Percentiles rank a stretch among this genome's conserved stretches.
These are phyloP conservation scores for Numenius arquata DNA, from an alignment of 2,113 vertebrate genomes.

Conservation along the genomic window DNA sequence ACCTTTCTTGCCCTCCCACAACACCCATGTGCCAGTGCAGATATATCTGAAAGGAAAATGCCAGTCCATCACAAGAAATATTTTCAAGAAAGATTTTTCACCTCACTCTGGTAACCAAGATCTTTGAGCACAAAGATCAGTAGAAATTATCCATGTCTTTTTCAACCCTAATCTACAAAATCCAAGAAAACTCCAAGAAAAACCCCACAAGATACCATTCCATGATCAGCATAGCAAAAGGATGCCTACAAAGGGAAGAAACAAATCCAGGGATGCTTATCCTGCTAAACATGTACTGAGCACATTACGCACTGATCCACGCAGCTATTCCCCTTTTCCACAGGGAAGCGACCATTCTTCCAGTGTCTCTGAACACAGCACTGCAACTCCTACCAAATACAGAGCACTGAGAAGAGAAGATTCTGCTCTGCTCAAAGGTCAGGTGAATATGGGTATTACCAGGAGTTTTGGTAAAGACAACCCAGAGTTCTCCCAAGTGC, in stretches of 20 bases:
- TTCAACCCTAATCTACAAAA: not conserved
- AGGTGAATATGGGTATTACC: not conserved
- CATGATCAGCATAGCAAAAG: not conserved
- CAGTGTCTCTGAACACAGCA: not conserved
- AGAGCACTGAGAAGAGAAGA: not conserved
- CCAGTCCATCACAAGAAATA: not conserved
- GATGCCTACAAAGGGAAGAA: not conserved
- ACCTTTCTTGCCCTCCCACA: not conserved
- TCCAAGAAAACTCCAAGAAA: not conserved
- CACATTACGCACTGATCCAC: fast-evolving
- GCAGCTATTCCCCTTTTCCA: not conserved
- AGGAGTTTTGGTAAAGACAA: not conserved
- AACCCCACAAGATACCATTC: not conserved
- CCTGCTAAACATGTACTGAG: not conserved
- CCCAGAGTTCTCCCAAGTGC: not conserved
- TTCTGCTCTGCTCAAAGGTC: not conserved
- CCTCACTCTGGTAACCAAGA: not conserved
- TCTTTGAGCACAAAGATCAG: not conserved
- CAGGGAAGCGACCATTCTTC: not conserved
- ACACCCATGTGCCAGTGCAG: not conserved
- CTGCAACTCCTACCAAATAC: not conserved
- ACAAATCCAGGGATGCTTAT: not conserved
- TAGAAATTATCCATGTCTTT: not conserved
- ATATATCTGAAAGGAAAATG: not conserved
- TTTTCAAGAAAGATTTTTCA: not conserved